Base-by-base conservation (phyloP, 2,797 vertebrate genomes). In the Danio jaintianensis region DNA sequence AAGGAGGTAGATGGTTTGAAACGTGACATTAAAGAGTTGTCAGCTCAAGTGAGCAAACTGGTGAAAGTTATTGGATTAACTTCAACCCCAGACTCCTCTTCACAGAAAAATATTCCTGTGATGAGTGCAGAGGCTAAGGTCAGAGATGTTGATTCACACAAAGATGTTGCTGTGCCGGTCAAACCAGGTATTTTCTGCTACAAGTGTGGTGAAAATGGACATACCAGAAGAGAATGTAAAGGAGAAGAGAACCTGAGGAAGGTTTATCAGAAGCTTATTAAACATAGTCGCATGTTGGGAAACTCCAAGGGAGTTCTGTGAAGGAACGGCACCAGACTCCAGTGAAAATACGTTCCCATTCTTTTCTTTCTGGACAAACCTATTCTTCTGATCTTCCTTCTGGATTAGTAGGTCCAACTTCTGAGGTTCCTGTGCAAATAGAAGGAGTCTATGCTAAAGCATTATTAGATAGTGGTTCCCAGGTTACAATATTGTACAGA, bases 241-340 rank as follows among this genome's bases (percentile, higher is more conserved):
- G 87, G 87, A 83, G 36, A 47, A 6, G 47, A 50, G n/a, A 22
- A 18, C 29, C 29, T 40, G 48, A 87, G 88, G 87, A 88, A 79
- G 86, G 82, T 81, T 81, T 78, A 80, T 81, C 62, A 18, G 40
- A 67, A 84, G 72, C 66, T 69, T 50, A 67, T 78, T 67, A 62
- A 40, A 1, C 59, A 62, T 36, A 62, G 59, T 13, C 6, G 7
- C 6, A 7, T 4, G 13, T 1, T 3, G 6, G 59, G 59, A 62
- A 62, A 62, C 36, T 62, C 12, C 5, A 15, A 7, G 4, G 59
- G 15, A 7, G 15, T 7, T 40, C 29, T 40, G 29, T 62, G 59
- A 40, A 62, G 55, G n/a, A 58, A 58, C 55, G 18, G 6, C 55
- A 29, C 55, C 10, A 10, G 9, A 7, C 55, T 22, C 55, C 55